A percentile compares a stretch with the other conserved stretches of the same genome.
Conservation (phyloP, 2,797 vertebrate genomes). For the Acanthiza pusilla region DNA sequence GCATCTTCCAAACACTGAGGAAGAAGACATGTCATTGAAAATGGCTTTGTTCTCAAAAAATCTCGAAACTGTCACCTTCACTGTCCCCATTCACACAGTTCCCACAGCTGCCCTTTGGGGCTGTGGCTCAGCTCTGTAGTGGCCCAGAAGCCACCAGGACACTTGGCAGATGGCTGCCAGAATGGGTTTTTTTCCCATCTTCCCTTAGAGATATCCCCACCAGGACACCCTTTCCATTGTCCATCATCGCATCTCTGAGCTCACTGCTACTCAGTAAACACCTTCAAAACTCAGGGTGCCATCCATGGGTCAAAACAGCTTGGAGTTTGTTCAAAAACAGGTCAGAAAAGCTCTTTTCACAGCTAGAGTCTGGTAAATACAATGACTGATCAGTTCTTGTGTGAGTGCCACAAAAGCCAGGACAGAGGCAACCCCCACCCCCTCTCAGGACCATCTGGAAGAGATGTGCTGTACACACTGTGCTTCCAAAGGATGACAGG, state of each 20-base stretch:
- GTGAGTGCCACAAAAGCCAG: neutral
- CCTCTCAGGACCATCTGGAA: neutral
- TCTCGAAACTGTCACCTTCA: neutral
- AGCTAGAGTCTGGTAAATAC: neutral
- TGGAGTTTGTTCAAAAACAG: neutral
- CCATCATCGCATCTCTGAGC: fast-evolving
- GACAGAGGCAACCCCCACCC: neutral
- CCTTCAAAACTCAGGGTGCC: neutral
- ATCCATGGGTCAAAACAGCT: neutral
- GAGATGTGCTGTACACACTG: neutral
- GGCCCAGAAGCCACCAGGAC: neutral
- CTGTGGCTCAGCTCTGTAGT: neutral
- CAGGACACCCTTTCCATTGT: neutral
- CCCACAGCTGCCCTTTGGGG: neutral
- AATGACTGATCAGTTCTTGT: neutral
- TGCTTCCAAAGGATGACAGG: neutral
- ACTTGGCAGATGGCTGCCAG: neutral
- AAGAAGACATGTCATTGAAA: neutral
- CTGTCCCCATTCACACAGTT: neutral
- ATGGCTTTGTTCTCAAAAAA: neutral
- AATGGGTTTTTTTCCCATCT: neutral
- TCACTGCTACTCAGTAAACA: neutral
- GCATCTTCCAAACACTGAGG: neutral
- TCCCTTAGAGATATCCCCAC: neutral
- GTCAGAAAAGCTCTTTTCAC: neutral